Evolutionary conservation across 2,888 invertebrate species (phyloP).

Genomic region (Plagodis pulveraria): DNA sequence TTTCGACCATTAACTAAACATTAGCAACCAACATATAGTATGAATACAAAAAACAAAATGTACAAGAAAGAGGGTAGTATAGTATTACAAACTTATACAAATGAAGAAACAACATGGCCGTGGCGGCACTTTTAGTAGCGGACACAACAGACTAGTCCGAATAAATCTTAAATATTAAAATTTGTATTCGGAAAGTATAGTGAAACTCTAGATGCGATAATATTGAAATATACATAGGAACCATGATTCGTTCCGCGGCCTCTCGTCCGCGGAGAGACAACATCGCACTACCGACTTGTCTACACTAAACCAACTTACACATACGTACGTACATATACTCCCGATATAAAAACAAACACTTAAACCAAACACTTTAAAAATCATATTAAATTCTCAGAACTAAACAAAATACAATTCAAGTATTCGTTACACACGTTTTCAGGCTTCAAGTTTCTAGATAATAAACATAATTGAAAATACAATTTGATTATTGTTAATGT

Average conservation of each 20-base stretch:
- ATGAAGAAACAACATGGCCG: constrained; percentile 79
- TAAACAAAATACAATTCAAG: constrained; percentile 1
- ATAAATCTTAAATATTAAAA: constrained; percentile 85
- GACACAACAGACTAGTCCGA: constrained; percentile 83
- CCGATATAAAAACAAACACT: constrained; percentile 62
- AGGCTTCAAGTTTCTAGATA: too few relatives aligned
- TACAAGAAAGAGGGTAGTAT: constrained; percentile 56
- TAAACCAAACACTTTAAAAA: constrained; percentile 45
- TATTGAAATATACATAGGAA: constrained; percentile 86
- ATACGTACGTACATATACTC: constrained; percentile 44
- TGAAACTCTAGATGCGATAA: constrained; percentile 85
- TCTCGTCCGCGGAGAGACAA: constrained; percentile 78
- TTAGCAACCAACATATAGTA: constrained; percentile 72
- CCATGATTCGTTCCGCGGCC: constrained; percentile 84
- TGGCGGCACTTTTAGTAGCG: constrained; percentile 78
- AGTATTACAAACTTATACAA: constrained; percentile 60
- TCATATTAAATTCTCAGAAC: constrained; percentile 4
- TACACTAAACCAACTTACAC: constrained; percentile 74
- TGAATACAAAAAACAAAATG: constrained; percentile 69
- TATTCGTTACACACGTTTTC: too few relatives aligned
- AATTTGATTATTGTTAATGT: too few relatives aligned
- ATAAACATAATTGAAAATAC: too few relatives aligned
- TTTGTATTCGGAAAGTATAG: constrained; percentile 85
- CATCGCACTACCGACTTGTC: constrained; percentile 80
- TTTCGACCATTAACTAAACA: constrained; percentile 76